These are phyloP conservation scores for Nemurella pictetii DNA, from an alignment of 2,888 invertebrate species.

Conservation along the genomic window DNA sequence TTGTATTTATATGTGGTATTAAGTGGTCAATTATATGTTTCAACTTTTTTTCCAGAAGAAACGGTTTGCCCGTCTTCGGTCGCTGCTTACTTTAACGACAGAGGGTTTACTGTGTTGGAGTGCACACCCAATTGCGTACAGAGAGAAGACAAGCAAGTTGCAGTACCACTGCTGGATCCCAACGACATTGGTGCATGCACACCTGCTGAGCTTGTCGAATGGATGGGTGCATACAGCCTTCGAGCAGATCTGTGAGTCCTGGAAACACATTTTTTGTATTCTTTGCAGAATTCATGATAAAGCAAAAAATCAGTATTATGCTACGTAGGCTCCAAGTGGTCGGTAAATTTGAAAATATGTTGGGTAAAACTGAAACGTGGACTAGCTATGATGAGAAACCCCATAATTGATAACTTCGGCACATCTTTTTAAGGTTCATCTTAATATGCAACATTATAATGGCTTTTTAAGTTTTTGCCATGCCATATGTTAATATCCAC, in stretches of 20 bases:
- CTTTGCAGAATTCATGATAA: too few relatives aligned
- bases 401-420: too few relatives aligned
- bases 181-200: conserved; percentile 45
- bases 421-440: too few relatives aligned
- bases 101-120: conserved; percentile 53
- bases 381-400: too few relatives aligned
- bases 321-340: too few relatives aligned
- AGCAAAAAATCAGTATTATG: too few relatives aligned
- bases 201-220: conserved; percentile 56
- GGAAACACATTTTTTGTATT: neutral
- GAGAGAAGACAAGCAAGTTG: conserved; percentile 50
- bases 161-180: conserved; percentile 51
- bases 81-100: conserved; percentile 59
- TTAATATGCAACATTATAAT: too few relatives aligned
- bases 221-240: conserved; percentile 59
- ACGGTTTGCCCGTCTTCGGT: conserved; percentile 62
- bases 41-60: conserved; percentile 47
- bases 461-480: too few relatives aligned
- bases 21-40: conserved; percentile 7
- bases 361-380: too few relatives aligned
- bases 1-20: conserved; percentile 18
- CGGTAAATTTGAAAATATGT: too few relatives aligned
- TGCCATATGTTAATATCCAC: too few relatives aligned
- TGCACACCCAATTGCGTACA: conserved; percentile 52
- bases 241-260: conserved; percentile 50